Evolutionary conservation across 2,113 vertebrate species (phyloP), one percentile per base, ranked within the genome.

Genomic region (Ochotona princeps): DNA sequence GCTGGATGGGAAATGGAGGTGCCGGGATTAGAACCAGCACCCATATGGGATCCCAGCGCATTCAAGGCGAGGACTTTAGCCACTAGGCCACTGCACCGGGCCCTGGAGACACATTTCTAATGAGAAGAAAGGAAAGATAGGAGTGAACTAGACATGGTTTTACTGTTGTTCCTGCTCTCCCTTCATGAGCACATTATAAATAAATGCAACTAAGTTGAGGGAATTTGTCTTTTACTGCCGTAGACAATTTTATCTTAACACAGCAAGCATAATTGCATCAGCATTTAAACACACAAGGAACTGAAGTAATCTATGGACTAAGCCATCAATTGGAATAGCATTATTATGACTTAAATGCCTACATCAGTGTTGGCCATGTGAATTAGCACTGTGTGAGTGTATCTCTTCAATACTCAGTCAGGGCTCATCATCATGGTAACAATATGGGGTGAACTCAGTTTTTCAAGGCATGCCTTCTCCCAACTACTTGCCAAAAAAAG

Each of bases 221-320:
- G 44, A 87, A 8, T 51, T 51, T 70, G 78, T 94, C 65, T 82
- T 80, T 87, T 95, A 79, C 94, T 94, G 2, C 49, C 11, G 76
- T 67, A 94, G 86, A 80, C 94, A 94, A 90, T 96, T 86, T 97
- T 83, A 60, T 96, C 89, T 97, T 85, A 92, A 94, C 83, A 23
- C 44, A 87, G n/a, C 17, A 96, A 93, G 90, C 49, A 78, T n/a
- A 84, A 80, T 47, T 94, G 61, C 21, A 92, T 51, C 73, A 96
- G 94, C 82, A 88, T 49, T 81, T 94, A 7, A 89, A 69, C 74
- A 73, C 95, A 26, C 94, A 44, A 92, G n/a, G 20, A 93, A 3
- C 7, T 92, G 66, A 93, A 75, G 95, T 96, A 91, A 96, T 81
- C 91, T 28, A n/a, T 28, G 84, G 73, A 93, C 90, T 73, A 80